Evolutionary conservation across 2,888 invertebrate genomes (phyloP).

Genomic region (Lasioglossum leucozonium): DNA sequence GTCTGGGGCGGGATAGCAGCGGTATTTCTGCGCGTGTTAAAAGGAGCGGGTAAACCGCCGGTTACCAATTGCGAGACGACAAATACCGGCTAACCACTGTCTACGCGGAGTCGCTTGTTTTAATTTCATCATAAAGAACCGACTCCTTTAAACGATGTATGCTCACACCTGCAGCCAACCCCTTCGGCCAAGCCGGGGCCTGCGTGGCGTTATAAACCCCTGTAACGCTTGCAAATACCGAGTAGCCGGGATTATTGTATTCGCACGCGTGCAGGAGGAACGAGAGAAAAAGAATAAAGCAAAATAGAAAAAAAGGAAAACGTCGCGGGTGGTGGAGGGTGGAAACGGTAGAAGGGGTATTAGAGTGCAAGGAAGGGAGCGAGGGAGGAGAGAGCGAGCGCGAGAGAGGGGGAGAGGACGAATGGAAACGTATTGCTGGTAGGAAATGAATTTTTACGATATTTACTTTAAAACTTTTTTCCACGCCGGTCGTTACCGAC

Average conservation of each 20-base stretch:
- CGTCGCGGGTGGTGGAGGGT: not conserved
- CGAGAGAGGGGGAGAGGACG: constrained; percentile 38
- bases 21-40: constrained; percentile 12
- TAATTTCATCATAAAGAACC: constrained; percentile 76
- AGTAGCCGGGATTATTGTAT: constrained; percentile 71
- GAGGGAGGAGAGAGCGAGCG: not conserved
- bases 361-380: not conserved
- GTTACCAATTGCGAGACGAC: constrained; percentile 53
- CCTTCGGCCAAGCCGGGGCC: constrained; percentile 17
- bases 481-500: constrained; percentile 69
- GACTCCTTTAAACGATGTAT: constrained; percentile 76
- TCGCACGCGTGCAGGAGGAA: constrained; percentile 48
- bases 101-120: constrained; percentile 69
- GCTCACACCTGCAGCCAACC: constrained; percentile 69
- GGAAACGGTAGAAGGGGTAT: constrained; percentile 7
- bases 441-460: constrained; percentile 78
- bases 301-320: too few species aligned
- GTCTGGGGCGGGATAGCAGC: not conserved
- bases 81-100: constrained; percentile 63
- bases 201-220: constrained; percentile 43
- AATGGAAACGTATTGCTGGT: constrained; percentile 74
- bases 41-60: constrained; percentile 13
- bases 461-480: constrained; percentile 76
- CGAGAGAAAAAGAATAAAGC: constrained; percentile 10
- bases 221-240: constrained; percentile 66